These are phyloP conservation scores for Microtus agrestis DNA, from an alignment of 2,797 vertebrate species.

Conservation along the genomic window DNA sequence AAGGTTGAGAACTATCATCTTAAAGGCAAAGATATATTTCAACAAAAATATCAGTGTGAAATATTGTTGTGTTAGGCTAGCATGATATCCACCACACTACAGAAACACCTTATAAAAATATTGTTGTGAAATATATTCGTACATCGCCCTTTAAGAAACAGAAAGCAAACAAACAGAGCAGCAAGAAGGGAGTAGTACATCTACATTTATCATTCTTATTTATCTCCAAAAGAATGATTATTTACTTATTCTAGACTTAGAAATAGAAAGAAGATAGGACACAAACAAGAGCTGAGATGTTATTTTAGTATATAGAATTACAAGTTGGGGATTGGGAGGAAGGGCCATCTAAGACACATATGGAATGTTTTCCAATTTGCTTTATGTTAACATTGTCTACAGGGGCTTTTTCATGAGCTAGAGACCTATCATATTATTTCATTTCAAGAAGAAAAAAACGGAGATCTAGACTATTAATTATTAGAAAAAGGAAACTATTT, in stretches of 20 bases:
- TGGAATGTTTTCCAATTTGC: background rate
- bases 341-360: background rate
- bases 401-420: background rate
- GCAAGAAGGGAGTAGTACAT: background rate
- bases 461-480: background rate
- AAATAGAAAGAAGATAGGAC: background rate
- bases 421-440: background rate
- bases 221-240: background rate
- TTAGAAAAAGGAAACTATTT: background rate
- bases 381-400: background rate
- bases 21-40: background rate
- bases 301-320: background rate
- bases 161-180: background rate
- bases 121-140: background rate
- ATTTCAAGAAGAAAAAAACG: background rate
- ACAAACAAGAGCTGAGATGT: background rate
- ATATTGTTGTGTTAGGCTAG: background rate
- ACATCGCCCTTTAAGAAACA: background rate
- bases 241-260: background rate
- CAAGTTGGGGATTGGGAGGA: background rate
- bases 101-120: background rate
- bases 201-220: background rate
- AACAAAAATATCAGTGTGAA: background rate
- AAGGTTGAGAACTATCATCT: background rate
- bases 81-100: background rate